phyloP scores from a whole-genome alignment of 2,797 vertebrate genomes.

The Cichlasoma orientale region DNA sequence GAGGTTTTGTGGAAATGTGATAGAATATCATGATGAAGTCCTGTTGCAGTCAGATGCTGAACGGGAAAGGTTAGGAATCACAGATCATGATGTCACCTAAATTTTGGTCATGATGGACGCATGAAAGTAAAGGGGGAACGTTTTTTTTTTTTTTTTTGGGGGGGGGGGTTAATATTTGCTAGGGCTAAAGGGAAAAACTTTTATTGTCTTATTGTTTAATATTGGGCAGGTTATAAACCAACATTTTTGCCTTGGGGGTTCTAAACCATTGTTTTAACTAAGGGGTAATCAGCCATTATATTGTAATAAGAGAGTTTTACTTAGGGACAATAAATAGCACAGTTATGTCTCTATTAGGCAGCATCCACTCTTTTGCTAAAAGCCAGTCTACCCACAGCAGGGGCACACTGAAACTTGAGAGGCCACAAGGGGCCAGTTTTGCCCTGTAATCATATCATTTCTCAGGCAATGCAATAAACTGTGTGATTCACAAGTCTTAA shows the following conservation, averaged over 20 bases:
- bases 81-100: background rate
- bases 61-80: background rate
- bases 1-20: background rate
- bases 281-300: background rate
- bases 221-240: background rate
- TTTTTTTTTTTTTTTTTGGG: background rate
- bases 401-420: background rate
- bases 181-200: background rate
- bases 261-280: background rate
- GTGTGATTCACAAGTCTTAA: slow-evolving; percentile 28
- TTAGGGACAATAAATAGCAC: background rate
- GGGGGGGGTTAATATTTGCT: background rate
- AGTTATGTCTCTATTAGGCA: background rate
- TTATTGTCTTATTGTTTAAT: background rate
- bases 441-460: slow-evolving; percentile 39
- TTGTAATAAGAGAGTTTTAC: background rate
- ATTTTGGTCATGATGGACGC: background rate
- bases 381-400: background rate
- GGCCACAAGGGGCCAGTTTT: slow-evolving; percentile 19
- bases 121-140: background rate
- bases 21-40: background rate
- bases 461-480: slow-evolving; percentile 35
- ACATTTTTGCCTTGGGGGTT: background rate
- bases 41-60: too few species aligned
- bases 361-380: background rate